These are phyloP conservation scores for Periophthalmus modestus DNA, from an alignment of 2,113 vertebrate genomes.

Conservation along the genomic window DNA sequence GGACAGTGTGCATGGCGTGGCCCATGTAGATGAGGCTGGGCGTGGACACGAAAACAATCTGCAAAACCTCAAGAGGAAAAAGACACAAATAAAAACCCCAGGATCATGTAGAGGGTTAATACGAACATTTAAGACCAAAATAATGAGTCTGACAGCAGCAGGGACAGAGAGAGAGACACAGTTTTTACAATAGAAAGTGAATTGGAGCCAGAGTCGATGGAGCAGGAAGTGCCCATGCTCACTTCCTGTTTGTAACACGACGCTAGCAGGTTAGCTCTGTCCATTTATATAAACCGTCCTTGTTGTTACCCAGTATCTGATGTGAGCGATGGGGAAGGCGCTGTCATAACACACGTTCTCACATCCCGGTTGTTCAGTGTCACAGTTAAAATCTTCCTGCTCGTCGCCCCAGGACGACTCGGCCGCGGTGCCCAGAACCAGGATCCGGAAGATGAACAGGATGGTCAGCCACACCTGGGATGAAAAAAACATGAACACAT, in stretches of 20 bases:
- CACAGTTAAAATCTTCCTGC: conserved; percentile 92
- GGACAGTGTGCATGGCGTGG: conserved; percentile 91
- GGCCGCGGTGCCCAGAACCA: conserved; percentile 92
- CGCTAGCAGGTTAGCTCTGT: too few relatives aligned
- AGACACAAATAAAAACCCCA: neutral
- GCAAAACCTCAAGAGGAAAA: conserved; percentile 79
- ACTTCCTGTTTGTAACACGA: too few relatives aligned
- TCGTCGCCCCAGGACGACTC: conserved; percentile 97
- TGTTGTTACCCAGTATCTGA: conserved; percentile 85
- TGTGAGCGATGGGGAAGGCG: conserved; percentile 96
- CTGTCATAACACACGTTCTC: conserved; percentile 96
- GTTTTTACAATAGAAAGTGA: too few relatives aligned
- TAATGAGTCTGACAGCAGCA: too few relatives aligned
- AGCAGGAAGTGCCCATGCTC: too few relatives aligned
- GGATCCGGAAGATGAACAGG: conserved; percentile 96
- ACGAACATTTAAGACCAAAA: too few relatives aligned
- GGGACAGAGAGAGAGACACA: too few relatives aligned
- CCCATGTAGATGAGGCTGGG: conserved; percentile 95
- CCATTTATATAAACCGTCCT: too few relatives aligned
- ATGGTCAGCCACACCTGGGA: conserved; percentile 89
- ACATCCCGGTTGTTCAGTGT: conserved; percentile 90
- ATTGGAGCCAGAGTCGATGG: too few relatives aligned
- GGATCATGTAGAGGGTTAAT: too few relatives aligned
- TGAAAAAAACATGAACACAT: neutral
- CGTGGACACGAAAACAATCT: conserved; percentile 96